Conservation (phyloP, 1,140 invertebrate genomes). For the Ectropis grisescens region DNA sequence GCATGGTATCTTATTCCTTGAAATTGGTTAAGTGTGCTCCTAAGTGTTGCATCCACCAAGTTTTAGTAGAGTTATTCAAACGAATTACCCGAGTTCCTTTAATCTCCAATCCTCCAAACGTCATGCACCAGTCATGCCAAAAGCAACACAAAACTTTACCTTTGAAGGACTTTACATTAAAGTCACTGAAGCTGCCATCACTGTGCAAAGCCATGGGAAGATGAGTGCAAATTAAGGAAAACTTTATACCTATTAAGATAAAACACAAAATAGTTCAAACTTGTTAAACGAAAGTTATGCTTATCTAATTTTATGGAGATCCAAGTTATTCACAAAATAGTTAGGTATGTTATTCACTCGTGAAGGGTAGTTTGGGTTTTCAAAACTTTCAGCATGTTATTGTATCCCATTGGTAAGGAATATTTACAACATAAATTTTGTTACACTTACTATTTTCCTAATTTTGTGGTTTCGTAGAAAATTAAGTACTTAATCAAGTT, state of each 20-base stretch:
- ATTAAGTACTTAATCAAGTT: too few species aligned
- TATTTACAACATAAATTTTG: too few species aligned
- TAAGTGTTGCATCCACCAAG: conserved; percentile 1
- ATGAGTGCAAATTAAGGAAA: conserved; percentile 30
- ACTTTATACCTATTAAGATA: conserved; percentile 1
- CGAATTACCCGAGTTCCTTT: conserved; percentile 2
- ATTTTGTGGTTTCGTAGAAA: too few species aligned
- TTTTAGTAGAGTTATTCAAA: conserved; percentile 8
- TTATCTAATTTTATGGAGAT: conserved; percentile 1
- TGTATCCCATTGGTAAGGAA: too few species aligned
- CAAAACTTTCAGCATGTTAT: too few species aligned
- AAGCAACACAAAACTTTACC: conserved; percentile 65
- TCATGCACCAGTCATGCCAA: conserved; percentile 46
- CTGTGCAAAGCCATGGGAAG: conserved; percentile 59
- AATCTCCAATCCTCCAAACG: conserved; percentile 5
- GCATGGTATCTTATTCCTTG: conserved; percentile 46
- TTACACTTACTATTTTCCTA: too few species aligned
- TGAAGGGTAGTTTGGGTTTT: too few species aligned
- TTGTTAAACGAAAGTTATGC: background rate
- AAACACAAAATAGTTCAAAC: background rate
- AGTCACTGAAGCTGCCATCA: conserved; percentile 54
- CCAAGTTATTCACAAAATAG: conserved; percentile 12
- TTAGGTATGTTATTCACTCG: too few species aligned
- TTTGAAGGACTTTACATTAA: conserved; percentile 52
- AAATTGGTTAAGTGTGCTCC: conserved; percentile 6